Conservation (phyloP, 2,888 invertebrate genomes). For the Altica lythri region DNA sequence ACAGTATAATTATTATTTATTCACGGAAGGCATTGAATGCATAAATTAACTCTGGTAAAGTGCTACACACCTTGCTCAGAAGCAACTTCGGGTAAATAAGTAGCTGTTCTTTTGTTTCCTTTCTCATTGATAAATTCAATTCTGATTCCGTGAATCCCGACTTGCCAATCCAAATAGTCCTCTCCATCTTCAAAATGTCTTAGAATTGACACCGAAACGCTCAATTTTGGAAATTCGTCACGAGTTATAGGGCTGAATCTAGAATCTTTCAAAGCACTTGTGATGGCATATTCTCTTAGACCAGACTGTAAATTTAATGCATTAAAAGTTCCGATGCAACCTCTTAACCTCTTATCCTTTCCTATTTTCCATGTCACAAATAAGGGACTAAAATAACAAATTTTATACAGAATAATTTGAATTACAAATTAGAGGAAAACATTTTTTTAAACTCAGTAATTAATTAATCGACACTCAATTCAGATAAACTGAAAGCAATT, state of each 20-base stretch:
- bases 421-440: no score
- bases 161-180: constrained; percentile 96
- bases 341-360: constrained; percentile 90
- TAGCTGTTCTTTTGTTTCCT: constrained; percentile 93
- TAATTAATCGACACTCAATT: no score
- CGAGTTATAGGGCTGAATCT: constrained; percentile 93
- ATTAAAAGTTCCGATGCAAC: constrained; percentile 99
- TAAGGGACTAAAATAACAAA: constrained; percentile 82
- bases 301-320: constrained; percentile 94
- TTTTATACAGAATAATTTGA: no score
- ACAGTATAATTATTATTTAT: no score
- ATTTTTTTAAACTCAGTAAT: no score
- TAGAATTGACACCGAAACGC: constrained; percentile 95
- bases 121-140: constrained; percentile 96
- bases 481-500: no score
- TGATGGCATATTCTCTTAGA: constrained; percentile 94
- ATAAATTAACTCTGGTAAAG: no score
- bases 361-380: constrained; percentile 99
- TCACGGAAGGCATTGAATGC: no score
- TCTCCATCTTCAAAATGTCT: constrained; percentile 95
- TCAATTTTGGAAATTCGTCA: constrained; percentile 90
- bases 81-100: constrained; percentile 98
- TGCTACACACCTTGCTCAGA: constrained; percentile 90
- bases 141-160: constrained; percentile 95
- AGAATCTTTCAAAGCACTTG: constrained; percentile 97